phyloP scores from a whole-genome alignment of 2,797 vertebrate genomes.

The Enteromius radiatus region DNA sequence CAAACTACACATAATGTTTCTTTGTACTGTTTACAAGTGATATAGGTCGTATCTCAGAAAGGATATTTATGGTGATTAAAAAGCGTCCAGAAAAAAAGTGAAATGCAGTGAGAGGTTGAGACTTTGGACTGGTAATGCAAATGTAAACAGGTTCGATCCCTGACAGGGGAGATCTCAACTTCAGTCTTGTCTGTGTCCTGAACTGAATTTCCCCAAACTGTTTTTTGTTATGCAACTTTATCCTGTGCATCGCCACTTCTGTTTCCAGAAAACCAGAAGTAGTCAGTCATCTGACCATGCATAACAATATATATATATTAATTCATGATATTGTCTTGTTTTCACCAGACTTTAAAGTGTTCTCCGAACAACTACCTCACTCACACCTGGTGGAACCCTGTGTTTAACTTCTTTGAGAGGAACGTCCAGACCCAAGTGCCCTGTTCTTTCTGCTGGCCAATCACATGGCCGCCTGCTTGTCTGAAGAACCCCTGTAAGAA shows the following conservation, averaged over 20 bases:
- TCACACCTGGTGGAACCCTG: slow-evolving; percentile 96
- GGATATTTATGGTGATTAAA: neutral
- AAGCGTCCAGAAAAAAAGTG: neutral
- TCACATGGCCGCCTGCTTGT: slow-evolving; percentile 93
- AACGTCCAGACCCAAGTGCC: slow-evolving; percentile 92
- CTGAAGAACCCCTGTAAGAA: slow-evolving; percentile 96
- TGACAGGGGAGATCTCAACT: neutral
- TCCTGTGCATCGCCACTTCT: neutral
- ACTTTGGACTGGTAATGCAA: neutral
- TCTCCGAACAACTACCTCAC: slow-evolving; percentile 95
- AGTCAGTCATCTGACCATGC: neutral
- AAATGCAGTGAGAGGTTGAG: neutral
- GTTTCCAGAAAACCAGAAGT: neutral
- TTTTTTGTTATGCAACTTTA: neutral
- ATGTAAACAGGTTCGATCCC: slow-evolving; percentile 1
- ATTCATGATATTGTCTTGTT: neutral
- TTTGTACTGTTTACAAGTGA: neutral
- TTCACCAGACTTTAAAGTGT: slow-evolving; percentile 87
- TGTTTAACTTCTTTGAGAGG: slow-evolving; percentile 96
- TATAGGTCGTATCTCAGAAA: neutral
- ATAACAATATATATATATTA: too few species aligned
- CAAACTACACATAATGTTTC: slow-evolving; percentile 12
- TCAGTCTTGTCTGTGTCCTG: neutral
- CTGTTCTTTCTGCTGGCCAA: slow-evolving; percentile 92
- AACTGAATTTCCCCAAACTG: neutral